These are phyloP conservation scores for Gorsachius magnificus DNA, from an alignment of 2,797 vertebrate species.

Conservation along the genomic window DNA sequence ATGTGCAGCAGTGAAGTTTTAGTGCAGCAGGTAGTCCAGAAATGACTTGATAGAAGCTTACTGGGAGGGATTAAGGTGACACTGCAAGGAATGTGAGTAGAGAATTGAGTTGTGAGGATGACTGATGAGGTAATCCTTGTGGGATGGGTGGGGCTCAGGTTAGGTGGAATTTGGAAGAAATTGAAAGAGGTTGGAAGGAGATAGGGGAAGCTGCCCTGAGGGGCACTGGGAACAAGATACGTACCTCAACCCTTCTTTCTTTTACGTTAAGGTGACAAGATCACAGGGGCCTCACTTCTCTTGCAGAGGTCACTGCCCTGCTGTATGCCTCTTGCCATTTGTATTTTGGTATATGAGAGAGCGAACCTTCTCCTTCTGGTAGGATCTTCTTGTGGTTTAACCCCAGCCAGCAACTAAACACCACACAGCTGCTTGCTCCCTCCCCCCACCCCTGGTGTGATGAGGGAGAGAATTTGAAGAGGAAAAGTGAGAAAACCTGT, in stretches of 20 bases:
- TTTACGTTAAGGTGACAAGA: not conserved
- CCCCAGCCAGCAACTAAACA: no score
- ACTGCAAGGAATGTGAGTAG: fast-evolving
- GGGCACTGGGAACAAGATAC: not conserved
- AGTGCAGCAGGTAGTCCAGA: not conserved
- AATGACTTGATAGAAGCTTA: not conserved
- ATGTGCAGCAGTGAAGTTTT: not conserved
- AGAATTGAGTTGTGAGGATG: not conserved
- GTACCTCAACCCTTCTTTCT: not conserved
- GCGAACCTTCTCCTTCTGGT: not conserved
- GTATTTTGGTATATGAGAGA: not conserved
- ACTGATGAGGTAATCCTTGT: not conserved
- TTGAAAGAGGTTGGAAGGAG: not conserved
- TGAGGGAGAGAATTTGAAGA: no score
- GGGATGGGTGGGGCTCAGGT: not conserved
- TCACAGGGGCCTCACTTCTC: not conserved
- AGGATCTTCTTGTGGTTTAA: no score
- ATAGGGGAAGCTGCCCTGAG: not conserved
- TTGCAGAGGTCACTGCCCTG: not conserved
- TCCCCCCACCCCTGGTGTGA: no score
- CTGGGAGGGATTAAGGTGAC: not conserved
- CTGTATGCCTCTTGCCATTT: not conserved
- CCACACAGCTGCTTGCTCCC: no score
- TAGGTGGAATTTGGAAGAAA: not conserved
- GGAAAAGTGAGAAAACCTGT: no score